Evolutionary conservation across 2,888 invertebrate species (phyloP).

Genomic region (Pheosia gnoma): DNA sequence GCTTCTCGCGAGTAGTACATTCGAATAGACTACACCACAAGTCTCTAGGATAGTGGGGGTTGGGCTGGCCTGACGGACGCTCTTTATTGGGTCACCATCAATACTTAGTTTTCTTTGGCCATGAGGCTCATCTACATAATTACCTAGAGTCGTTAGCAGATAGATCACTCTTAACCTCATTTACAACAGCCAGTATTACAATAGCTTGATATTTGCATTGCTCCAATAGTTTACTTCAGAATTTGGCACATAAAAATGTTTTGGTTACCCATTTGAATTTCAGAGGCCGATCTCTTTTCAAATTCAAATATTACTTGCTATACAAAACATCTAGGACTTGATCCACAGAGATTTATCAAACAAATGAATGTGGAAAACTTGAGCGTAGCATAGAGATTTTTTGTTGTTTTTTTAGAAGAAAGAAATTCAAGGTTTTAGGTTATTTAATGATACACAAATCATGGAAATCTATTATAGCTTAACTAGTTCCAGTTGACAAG

Average conservation of each 20-base stretch:
- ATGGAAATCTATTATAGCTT: no score
- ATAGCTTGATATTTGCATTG: not conserved
- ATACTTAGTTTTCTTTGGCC: no score
- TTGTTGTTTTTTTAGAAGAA: no score
- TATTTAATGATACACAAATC: no score
- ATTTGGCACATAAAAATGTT: slow-evolving; percentile 35
- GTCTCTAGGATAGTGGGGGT: no score
- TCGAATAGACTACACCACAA: no score
- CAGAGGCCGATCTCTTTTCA: slow-evolving; percentile 32
- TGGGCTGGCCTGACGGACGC: no score
- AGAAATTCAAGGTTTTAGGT: no score
- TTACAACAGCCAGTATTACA: not conserved
- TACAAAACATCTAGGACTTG: slow-evolving; percentile 6
- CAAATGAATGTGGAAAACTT: slow-evolving; percentile 11
- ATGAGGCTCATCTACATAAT: not conserved
- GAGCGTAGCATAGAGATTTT: not conserved
- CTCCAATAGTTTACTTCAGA: slow-evolving; percentile 3
- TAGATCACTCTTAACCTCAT: not conserved
- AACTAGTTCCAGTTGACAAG: no score
- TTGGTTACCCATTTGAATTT: slow-evolving; percentile 31
- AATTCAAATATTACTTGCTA: slow-evolving; percentile 33
- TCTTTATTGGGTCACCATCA: no score
- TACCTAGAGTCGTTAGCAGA: not conserved
- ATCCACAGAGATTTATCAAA: slow-evolving; percentile 10
- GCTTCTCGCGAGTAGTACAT: no score